Conservation (phyloP, 1,140 invertebrate genomes). For the Neuroterus valhalla region DNA sequence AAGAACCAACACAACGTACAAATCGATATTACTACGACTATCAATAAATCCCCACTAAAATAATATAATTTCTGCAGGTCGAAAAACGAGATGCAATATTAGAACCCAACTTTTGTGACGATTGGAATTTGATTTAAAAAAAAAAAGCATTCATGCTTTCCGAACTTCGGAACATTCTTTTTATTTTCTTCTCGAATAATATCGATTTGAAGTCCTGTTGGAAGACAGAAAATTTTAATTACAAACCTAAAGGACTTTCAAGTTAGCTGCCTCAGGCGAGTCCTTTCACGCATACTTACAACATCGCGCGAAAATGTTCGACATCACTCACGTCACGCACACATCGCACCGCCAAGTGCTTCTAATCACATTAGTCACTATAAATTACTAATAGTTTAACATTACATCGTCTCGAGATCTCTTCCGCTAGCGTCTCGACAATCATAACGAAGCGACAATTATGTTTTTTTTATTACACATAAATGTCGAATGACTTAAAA, state of each 20-base stretch:
- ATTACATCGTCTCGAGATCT: conserved; percentile 64
- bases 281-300: conserved; percentile 50
- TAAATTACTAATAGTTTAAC: conserved; percentile 71
- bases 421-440: conserved; percentile 56
- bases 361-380: conserved; percentile 71
- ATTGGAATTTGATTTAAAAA: neutral
- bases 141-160: neutral
- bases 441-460: conserved; percentile 54
- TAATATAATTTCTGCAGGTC: too few species aligned
- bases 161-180: conserved; percentile 15
- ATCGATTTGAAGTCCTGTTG: neutral
- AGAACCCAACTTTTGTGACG: too few species aligned
- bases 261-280: neutral
- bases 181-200: conserved; percentile 32
- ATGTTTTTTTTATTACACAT: conserved; percentile 35
- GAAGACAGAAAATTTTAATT: neutral
- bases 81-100: too few species aligned
- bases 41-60: too few species aligned
- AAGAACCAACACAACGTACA: too few species aligned
- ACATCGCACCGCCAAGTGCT: conserved; percentile 55
- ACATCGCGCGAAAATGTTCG: conserved; percentile 46
- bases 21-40: too few species aligned
- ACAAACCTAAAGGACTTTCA: too few species aligned
- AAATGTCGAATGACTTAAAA: conserved; percentile 47
- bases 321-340: conserved; percentile 51